Evolutionary conservation across 2,113 vertebrate species (phyloP), one percentile per base, ranked within the genome.

Genomic region (Gorsachius goisagi): DNA sequence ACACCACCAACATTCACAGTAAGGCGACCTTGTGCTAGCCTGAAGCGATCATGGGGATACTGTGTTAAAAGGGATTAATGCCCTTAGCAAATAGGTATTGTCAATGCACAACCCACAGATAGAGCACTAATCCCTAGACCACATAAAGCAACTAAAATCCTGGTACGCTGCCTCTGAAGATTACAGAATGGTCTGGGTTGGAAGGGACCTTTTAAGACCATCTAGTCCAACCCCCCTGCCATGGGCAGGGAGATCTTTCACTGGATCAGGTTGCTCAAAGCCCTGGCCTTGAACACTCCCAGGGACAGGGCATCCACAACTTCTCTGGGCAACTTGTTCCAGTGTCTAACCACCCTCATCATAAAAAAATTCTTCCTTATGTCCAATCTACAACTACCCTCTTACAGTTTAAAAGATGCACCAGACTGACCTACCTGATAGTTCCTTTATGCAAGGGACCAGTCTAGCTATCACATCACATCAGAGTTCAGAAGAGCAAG

Each of bases 81-180:
- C 0, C 45, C 15, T 17, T 2, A 32, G 27, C 52, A 86, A 74
- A 59, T 1, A 3, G 9, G 7, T 9, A 23, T 5, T 6, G 8
- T 5, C 44, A 68, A 9, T 4, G 37, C 66, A 32, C 11, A 62
- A 11, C 28, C 15, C 44, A 26, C 63, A 53, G 21, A 23, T 0
- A 19, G 7, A 5, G 2, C 33, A 18, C 15, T 2, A 33, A 49
- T 5, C 67, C 56, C 32, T 32, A 83, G 37, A 50, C 1, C 14
- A 33, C 28, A 4, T 1, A 49, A 56, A 62, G 8, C 28, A 50
- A 62, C 21, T 4, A 52, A 87, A 60, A 5, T 12, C 37, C 63
- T 49, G 10, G 8, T 26, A 35, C 11, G 20, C 55, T 56, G 33
- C 55, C 23, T 55, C 28, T 16, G 33, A 64, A 50, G 19, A 45